Conservation (phyloP, 2,797 vertebrate genomes). For the Argentina silus region DNA sequence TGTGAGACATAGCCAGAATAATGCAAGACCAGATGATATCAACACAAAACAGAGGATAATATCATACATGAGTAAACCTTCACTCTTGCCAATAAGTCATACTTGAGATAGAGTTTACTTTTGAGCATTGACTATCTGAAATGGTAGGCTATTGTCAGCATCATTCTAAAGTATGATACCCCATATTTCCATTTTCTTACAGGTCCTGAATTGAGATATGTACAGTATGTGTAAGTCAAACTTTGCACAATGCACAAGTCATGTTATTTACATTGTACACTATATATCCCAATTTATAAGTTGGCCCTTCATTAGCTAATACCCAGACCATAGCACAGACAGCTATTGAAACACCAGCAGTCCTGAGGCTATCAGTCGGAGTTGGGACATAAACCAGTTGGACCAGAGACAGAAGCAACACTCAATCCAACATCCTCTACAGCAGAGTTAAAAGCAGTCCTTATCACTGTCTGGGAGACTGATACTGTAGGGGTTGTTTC, state of each 20-base stretch:
- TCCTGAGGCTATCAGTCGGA: not conserved
- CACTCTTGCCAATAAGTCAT: not conserved
- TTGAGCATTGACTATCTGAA: not conserved
- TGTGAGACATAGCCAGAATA: slow-evolving; percentile 20
- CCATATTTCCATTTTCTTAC: no score
- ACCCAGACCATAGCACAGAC: not conserved
- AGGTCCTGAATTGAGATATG: no score
- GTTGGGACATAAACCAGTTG: not conserved
- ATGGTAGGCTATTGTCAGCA: not conserved
- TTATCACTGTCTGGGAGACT: slow-evolving; percentile 40
- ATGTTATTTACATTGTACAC: no score
- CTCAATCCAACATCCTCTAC: slow-evolving; percentile 36
- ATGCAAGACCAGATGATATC: slow-evolving; percentile 16
- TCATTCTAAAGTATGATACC: not conserved
- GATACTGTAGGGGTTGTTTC: slow-evolving; percentile 1
- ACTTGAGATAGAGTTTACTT: not conserved
- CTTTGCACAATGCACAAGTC: no score
- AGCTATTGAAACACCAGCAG: not conserved
- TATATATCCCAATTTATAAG: no score
- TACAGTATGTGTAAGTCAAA: no score
- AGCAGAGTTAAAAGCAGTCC: slow-evolving; percentile 26
- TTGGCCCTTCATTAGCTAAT: no score
- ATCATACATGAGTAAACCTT: slow-evolving; percentile 22
- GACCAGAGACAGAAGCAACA: slow-evolving; percentile 11
- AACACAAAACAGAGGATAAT: not conserved